A percentile compares a stretch with the other conserved stretches of the same genome.
These are phyloP conservation scores for Semicossyphus pulcher DNA, from an alignment of 2,113 vertebrate genomes.

Conservation along the genomic window DNA sequence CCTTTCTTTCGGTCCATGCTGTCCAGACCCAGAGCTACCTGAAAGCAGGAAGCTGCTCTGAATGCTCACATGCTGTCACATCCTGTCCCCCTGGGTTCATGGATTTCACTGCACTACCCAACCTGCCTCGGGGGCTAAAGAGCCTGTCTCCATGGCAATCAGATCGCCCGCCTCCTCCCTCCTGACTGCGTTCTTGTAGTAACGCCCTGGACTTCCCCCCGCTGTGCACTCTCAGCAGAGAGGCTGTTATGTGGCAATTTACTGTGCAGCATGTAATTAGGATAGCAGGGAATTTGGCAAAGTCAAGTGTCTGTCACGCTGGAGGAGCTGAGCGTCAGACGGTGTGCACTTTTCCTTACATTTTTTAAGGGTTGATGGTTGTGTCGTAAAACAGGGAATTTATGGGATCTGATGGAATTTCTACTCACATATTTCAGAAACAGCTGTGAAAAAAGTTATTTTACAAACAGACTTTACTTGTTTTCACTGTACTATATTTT, in stretches of 20 bases:
- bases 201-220: conserved; percentile 58
- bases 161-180: conserved; percentile 12
- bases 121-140: conserved; percentile 1
- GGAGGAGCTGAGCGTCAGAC: conserved; percentile 19
- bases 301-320: conserved; percentile 28
- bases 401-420: conserved; percentile 16
- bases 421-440: not conserved
- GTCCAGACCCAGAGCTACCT: conserved; percentile 39
- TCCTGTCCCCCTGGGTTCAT: conserved; percentile 48
- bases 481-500: not conserved
- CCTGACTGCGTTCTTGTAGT: conserved; percentile 22
- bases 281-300: conserved; percentile 54
- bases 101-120: not conserved
- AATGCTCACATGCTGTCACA: conserved; percentile 51
- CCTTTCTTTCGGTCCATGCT: conserved; percentile 3
- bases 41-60: conserved; percentile 43
- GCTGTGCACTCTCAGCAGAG: conserved; percentile 51
- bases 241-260: conserved; percentile 55
- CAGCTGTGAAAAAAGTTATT: not conserved
- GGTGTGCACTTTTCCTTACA: not conserved
- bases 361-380: not conserved
- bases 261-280: conserved; percentile 64
- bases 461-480: not conserved
- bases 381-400: conserved; percentile 25
- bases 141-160: conserved; percentile 19